Base-by-base conservation (phyloP, 1,140 invertebrate genomes). In the Drosophila biarmipes region DNA sequence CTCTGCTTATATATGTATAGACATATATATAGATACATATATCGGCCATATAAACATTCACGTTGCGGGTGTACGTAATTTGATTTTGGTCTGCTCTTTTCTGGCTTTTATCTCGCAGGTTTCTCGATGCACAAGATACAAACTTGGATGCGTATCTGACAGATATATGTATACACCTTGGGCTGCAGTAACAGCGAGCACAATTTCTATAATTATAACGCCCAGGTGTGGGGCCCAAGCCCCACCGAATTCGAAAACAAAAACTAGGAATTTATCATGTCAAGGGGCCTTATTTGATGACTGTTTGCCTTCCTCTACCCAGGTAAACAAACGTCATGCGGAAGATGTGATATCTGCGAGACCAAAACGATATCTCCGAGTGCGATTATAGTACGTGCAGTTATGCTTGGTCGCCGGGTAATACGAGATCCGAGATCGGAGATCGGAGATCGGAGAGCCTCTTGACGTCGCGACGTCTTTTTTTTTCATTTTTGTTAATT, bases 31-130 rank as follows among this genome's bases (percentile, higher is more conserved):
- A 53, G 49, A 38, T 63, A 72, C 48, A 58, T 68, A 56, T 78
- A 46, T 62, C 48, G 76, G 62, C 66, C 78, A 63, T 71, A 75
- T 78, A 87, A 82, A 86, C 69, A 87, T 86, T 86, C 58, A 62
- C 40, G 67, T 73, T 68, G 82, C 78, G 82, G 82, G 82, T 78
- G 82, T 86, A 58, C 62, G 81, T 86, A 86, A 86, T 86, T 87
- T 86, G 81, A 80, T 84, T 84, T 79, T 63, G 53, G 48, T 54
- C 57, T 31, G 35, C 34, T 64, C 37, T 64, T 48, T 66, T 67
- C 35, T 67, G 62, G 57, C 31, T 31, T 40, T 43, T 63, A 24
- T 49, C 45, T 43, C 59, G 12, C 48, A 66, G 45, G 42, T 74
- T 71, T 78, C 58, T 54, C 42, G 66, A 75, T 87, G 82, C 82